These are phyloP conservation scores for Numenius arquata DNA, from an alignment of 2,113 vertebrate genomes.

Conservation along the genomic window DNA sequence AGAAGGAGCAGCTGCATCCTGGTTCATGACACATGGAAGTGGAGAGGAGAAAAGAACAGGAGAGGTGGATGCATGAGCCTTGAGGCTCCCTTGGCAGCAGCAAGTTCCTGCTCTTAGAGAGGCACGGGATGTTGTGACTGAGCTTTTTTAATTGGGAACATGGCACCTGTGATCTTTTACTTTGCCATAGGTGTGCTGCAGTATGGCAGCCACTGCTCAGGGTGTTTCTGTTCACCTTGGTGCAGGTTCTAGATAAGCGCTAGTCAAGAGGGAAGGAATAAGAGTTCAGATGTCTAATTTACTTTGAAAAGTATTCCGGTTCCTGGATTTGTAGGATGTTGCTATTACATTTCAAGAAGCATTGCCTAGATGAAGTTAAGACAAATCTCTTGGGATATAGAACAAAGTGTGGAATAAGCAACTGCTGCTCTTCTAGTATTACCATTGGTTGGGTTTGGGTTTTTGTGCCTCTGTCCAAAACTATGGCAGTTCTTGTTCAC, in stretches of 20 bases:
- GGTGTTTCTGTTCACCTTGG: not conserved
- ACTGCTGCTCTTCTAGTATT: not conserved
- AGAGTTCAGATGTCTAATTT: not conserved
- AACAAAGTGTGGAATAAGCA: not conserved
- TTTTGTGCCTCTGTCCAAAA: not conserved
- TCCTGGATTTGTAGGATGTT: not conserved
- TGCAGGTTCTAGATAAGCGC: not conserved
- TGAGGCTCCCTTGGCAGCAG: not conserved
- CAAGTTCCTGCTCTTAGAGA: not conserved
- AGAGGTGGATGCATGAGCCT: not conserved
- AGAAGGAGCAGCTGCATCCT: not conserved
- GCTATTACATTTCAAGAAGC: not conserved
- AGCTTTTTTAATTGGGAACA: not conserved
- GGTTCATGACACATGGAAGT: rapidly evolving
- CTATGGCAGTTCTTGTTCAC: not conserved
- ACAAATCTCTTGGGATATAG: not conserved
- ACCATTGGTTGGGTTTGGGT: not conserved
- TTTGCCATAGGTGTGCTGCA: not conserved
- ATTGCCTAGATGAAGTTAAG: not conserved
- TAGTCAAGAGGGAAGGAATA: not conserved
- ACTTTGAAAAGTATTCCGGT: not conserved
- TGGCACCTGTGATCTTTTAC: not conserved
- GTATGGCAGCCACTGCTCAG: not conserved
- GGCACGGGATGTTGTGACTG: not conserved
- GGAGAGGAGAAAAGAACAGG: not conserved